Conservation (phyloP, 2,888 invertebrate genomes). For the Odiellus spinosus region DNA sequence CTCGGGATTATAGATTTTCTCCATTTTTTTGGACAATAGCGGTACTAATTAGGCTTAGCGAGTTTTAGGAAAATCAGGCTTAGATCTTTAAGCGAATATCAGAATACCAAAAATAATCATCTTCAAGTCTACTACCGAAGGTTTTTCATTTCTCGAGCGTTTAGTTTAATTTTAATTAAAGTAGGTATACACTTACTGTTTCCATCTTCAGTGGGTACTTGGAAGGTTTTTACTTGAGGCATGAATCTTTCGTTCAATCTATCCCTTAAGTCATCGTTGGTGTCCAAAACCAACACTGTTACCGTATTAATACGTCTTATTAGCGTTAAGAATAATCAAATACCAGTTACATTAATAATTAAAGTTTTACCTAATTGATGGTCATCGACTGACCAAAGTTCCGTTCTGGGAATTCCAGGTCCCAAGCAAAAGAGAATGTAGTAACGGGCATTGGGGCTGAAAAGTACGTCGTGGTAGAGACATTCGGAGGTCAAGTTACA, state of each 20-base stretch:
- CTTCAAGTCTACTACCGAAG: too few species aligned
- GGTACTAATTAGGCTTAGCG: too few species aligned
- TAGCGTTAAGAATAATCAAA: neutral
- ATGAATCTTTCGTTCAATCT: slow-evolving; percentile 56
- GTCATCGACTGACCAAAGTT: neutral
- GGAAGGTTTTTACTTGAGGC: slow-evolving; percentile 72
- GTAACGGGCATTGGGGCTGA: neutral
- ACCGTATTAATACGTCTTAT: neutral
- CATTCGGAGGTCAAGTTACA: neutral
- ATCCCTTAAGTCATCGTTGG: slow-evolving; percentile 58
- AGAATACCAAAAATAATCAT: too few species aligned
- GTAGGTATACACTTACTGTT: slow-evolving; percentile 40
- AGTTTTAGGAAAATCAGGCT: too few species aligned
- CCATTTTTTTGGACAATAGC: too few species aligned
- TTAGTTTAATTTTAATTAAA: too few species aligned
- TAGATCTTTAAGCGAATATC: too few species aligned
- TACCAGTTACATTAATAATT: neutral
- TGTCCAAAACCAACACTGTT: slow-evolving; percentile 42
- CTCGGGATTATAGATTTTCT: too few species aligned
- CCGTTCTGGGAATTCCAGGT: slow-evolving; percentile 1
- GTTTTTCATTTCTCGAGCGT: too few species aligned
- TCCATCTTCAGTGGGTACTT: slow-evolving; percentile 74
- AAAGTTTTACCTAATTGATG: slow-evolving; percentile 1
- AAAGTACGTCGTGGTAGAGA: neutral
- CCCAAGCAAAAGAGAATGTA: neutral